phyloP scores from a whole-genome alignment of 2,888 invertebrate genomes.

The Liopterus haemorrhoidalis region DNA sequence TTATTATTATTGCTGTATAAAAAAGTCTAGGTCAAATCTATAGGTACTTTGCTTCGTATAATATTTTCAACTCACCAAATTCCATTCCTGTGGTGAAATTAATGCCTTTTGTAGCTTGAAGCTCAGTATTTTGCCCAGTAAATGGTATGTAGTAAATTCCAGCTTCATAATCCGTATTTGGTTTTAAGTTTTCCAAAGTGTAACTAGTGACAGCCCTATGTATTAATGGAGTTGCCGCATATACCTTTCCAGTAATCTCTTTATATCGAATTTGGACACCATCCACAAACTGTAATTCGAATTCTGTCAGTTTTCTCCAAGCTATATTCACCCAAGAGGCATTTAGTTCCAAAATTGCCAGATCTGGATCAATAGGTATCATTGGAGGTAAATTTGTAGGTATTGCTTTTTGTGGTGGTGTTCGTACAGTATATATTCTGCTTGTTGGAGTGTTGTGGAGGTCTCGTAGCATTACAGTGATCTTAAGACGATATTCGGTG shows the following conservation, averaged over 20 bases:
- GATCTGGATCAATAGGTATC: slow-evolving; percentile 65
- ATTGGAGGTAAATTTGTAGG: slow-evolving; percentile 54
- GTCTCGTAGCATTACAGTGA: slow-evolving; percentile 71
- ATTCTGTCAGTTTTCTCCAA: slow-evolving; percentile 77
- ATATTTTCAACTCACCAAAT: slow-evolving; percentile 49
- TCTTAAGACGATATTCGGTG: slow-evolving; percentile 76
- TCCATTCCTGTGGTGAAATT: slow-evolving; percentile 67
- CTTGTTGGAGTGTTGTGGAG: slow-evolving; percentile 73
- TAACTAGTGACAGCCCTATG: slow-evolving; percentile 76
- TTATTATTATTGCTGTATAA: neutral
- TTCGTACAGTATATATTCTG: slow-evolving; percentile 67
- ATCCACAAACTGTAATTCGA: slow-evolving; percentile 78
- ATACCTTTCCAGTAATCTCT: slow-evolving; percentile 74
- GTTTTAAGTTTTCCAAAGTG: slow-evolving; percentile 69
- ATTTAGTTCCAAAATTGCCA: slow-evolving; percentile 68
- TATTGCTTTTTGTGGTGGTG: slow-evolving; percentile 51
- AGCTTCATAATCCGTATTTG: slow-evolving; percentile 75
- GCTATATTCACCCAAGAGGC: slow-evolving; percentile 70
- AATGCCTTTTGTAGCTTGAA: slow-evolving; percentile 64
- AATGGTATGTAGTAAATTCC: slow-evolving; percentile 80
- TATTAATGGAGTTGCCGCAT: slow-evolving; percentile 76
- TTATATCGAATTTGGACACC: slow-evolving; percentile 83
- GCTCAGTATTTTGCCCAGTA: slow-evolving; percentile 69
- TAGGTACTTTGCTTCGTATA: neutral
- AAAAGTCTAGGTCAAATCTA: neutral